Percentiles rank a stretch among this genome's conserved stretches.
These are phyloP conservation scores for Gibbula magus DNA, from an alignment of 2,888 invertebrate genomes.

Conservation along the genomic window DNA sequence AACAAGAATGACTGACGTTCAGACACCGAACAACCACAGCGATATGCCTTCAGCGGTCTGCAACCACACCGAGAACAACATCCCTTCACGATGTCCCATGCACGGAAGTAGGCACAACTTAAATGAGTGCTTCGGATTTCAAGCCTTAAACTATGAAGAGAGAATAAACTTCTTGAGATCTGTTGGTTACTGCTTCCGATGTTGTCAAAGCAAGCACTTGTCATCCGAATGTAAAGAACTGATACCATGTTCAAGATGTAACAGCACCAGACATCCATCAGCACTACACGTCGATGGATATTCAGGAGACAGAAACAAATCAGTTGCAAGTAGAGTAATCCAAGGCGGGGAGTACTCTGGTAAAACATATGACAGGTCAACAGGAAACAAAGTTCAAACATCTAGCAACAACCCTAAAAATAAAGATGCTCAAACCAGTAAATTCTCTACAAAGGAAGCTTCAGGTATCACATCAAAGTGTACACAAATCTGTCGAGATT, in stretches of 20 bases:
- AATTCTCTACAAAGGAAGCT: too few relatives aligned
- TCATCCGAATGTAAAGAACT: conserved; percentile 21
- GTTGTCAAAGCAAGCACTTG: conserved; percentile 34
- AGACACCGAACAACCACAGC: background rate
- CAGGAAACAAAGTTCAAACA: background rate
- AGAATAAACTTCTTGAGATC: background rate
- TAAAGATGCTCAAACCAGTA: too few relatives aligned
- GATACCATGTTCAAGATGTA: conserved; percentile 34
- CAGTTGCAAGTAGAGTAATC: background rate
- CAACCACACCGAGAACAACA: too few relatives aligned
- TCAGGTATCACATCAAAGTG: background rate
- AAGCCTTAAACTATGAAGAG: conserved; percentile 9
- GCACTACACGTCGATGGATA: conserved; percentile 25
- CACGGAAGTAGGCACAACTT: conserved; percentile 17
- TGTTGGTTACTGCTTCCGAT: conserved; percentile 32
- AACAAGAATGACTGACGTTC: background rate
- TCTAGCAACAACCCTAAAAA: too few relatives aligned
- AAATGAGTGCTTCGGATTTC: conserved; percentile 30
- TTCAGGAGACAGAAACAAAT: background rate
- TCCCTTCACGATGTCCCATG: conserved; percentile 29
- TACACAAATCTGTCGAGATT: conserved; percentile 19
- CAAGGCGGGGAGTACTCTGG: background rate
- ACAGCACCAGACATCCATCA: conserved; percentile 29
- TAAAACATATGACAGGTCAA: too few relatives aligned
- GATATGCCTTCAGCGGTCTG: too few relatives aligned